Evolutionary conservation across 2,888 invertebrate genomes (phyloP).

Genomic region (Chaetoderma sp.): DNA sequence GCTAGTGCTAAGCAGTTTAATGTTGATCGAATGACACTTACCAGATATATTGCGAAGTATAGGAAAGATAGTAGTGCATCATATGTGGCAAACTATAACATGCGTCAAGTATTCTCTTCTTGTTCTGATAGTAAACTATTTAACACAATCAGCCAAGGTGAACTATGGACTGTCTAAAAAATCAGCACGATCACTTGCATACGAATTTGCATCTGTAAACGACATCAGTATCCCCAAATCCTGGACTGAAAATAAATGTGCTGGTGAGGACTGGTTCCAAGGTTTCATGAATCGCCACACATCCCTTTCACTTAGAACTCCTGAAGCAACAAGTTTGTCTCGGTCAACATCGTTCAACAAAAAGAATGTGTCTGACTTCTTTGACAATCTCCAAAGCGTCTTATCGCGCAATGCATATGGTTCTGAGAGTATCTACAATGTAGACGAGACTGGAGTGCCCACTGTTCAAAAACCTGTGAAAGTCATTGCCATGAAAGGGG

Average conservation of each 20-base stretch:
- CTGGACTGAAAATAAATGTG: background rate
- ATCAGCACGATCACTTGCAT: background rate
- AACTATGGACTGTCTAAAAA: conserved; percentile 6
- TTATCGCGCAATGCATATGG: background rate
- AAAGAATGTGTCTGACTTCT: conserved; percentile 2
- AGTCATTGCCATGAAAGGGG: background rate
- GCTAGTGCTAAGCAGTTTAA: background rate
- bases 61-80: no score
- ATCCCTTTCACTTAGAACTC: conserved; percentile 6
- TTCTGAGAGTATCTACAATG: conserved; percentile 5
- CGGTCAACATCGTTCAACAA: conserved; percentile 16
- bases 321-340: conserved; percentile 13
- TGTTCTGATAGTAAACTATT: no score
- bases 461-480: background rate
- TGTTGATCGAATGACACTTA: background rate
- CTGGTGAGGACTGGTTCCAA: conserved; percentile 2
- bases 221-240: background rate
- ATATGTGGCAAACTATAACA: no score
- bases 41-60: background rate
- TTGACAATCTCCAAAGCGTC: conserved; percentile 12
- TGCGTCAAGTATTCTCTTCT: no score
- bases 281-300: no score
- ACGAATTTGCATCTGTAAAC: background rate
- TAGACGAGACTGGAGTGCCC: conserved; percentile 4
- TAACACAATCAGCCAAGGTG: no score